Evolutionary conservation across 2,888 invertebrate genomes (phyloP), one percentile per base, ranked within the genome.

Genomic region (Therioaphis trifolii): DNA sequence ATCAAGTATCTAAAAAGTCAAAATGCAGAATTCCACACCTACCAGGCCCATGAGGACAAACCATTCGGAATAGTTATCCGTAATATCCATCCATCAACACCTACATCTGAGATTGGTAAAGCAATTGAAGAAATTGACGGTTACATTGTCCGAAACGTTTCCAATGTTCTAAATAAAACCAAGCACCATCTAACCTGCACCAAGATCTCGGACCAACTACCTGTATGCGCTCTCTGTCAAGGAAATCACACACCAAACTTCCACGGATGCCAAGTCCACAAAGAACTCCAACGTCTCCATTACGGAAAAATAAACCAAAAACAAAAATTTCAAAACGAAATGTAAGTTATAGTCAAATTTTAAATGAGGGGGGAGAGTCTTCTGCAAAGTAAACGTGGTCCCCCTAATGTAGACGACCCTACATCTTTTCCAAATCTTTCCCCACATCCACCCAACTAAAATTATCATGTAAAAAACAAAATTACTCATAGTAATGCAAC

Each of bases 51-150:
- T 15, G 61, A 61, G 4, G 61, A 61, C 61, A 61, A 27, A 61
- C 14, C 61, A 4, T 61, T 61, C 27, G 2, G 27, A 61, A 61
- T 27, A 27, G 61, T 29, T 7, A 7, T 46, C 27, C 61, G 27
- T 61, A 61, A 27, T 61, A 61, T 61, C 61, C 27, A 61, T 5
- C 61, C 27, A 27, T 61, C 61, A 55, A 55, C 55, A n/a, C 55
- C 55, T 14, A 61, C 61, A 61, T 12, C 27, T 3, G 61, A 61
- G 14, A 61, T 61, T 15, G 27, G 61, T 61, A 61, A 15, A 61
- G 27, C 61, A 29, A 61, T 27, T 12, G 61, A 61, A 29, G 0
- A 61, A 29, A 27, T 27, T 14, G 61, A 15, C 4, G 61, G 61
- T 29, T 61, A 4, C 15, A 15, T 15, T 4, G 15, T 61, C 61